Conservation (phyloP, 2,113 vertebrate species). For the Synodontis membranacea region DNA sequence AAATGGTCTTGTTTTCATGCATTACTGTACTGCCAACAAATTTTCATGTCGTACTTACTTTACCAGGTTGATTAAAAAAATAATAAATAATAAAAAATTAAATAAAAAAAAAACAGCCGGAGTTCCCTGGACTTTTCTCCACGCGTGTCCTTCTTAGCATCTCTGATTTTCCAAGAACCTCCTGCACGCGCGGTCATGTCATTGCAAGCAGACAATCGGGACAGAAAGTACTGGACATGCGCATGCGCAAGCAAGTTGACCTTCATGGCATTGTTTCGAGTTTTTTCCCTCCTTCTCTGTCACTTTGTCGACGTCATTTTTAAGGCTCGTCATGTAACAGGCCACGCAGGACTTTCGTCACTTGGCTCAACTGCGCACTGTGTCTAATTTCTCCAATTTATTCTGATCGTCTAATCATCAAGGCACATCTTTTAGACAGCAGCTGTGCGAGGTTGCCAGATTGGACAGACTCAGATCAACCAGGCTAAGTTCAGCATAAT, state of each 20-base stretch:
- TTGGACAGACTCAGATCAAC: not conserved
- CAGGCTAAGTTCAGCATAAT: not conserved
- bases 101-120: not conserved
- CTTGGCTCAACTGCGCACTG: not conserved
- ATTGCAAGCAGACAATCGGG: conserved; percentile 6
- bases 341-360: not conserved
- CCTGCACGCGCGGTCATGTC: conserved; percentile 1
- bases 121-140: not conserved
- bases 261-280: conserved; percentile 24
- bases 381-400: not conserved
- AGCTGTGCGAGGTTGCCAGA: conserved; percentile 15
- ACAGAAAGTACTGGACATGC: conserved; percentile 1
- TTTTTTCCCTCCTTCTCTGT: not conserved
- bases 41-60: not conserved
- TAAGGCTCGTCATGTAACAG: not conserved
- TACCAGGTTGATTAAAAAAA: not conserved
- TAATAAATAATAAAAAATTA: too few species aligned
- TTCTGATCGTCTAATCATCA: not conserved
- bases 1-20: not conserved
- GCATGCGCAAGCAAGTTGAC: conserved; percentile 40
- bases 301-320: conserved; percentile 22
- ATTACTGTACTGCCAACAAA: not conserved
- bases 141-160: conserved; percentile 1
- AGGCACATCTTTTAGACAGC: not conserved
- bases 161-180: conserved; percentile 1